Base-by-base conservation (phyloP, 53 echinoderm and acorn worm genomes). In the Paracentrotus lividus region DNA sequence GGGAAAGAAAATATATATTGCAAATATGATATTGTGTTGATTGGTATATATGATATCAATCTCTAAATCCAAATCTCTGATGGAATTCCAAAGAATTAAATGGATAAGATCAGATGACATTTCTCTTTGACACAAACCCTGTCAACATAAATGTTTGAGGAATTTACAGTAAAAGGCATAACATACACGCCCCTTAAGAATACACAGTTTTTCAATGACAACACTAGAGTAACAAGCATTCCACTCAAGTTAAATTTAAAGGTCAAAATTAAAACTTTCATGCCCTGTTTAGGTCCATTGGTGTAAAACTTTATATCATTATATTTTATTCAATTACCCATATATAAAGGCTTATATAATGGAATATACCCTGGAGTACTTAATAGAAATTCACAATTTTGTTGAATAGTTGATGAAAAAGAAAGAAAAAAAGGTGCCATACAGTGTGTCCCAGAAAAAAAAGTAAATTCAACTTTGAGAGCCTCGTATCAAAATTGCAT, bases 101-200 rank as follows among this genome's bases (percentile, higher is more conserved):
- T 21, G 38, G 76, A 76, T 76, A 76, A 76, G 76, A 76, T 76
- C 76, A 42, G 76, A 76, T 76, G 76, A 76, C 36, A 76, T 42
- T 21, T 76, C 27, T 59, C 54, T 69, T 76, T 18, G 76, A 23
- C 1, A 42, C 14, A 4, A 76, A 76, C 6, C 76, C 5, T 42
- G 42, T 76, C 76, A 76, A 76, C 76, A 26, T 76, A 8, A 20
- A 76, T 76, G 76, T 76, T 42, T 76, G 76, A 76, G 38, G 5
- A 38, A 76, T 38, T 18, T 8, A 40, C 42, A 7, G 42, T 27
- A 12, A 29, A 64, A 64, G 64, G 29, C 26, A 64, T 27, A 64
- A 72, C 72, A 76, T 27, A 42, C 76, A 76, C 42, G 14, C 42
- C 76, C 76, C 42, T 76, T 76, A 7, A 40, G 42, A 20, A 12